Evolutionary conservation across 2,113 vertebrate species (phyloP).

Genomic region (Spheniscus mendiculus): DNA sequence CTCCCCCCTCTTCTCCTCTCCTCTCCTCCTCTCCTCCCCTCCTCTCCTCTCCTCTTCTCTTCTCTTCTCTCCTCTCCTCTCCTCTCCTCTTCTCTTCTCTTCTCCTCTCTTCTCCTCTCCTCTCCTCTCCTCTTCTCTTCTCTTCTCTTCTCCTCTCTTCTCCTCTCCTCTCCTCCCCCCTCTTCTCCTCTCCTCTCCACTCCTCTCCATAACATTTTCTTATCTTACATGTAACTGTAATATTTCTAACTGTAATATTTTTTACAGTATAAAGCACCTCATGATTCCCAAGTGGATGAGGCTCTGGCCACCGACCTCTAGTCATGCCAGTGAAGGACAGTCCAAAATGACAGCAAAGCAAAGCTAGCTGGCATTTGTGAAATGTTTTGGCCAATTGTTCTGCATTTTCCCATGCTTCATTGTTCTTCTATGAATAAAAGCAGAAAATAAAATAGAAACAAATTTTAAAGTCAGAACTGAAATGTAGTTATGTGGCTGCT

Average conservation of each 20-base stretch:
- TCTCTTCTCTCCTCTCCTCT: neutral
- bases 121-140: neutral
- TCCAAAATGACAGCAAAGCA: neutral
- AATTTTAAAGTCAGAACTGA: neutral
- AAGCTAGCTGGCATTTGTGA: neutral
- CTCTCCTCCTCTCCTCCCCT: neutral
- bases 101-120: neutral
- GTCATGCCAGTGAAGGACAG: neutral
- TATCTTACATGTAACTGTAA: too few relatives aligned
- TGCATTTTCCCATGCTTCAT: neutral
- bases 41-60: too few relatives aligned
- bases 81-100: neutral
- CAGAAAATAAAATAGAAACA: neutral
- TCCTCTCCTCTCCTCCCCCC: too few relatives aligned
- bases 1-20: too few relatives aligned
- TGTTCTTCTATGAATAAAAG: neutral
- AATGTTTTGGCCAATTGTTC: neutral
- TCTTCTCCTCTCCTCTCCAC: neutral
- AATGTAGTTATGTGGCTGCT: neutral
- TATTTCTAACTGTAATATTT: neutral
- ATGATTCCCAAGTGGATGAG: neutral
- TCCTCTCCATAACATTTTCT: too few relatives aligned
- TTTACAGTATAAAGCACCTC: neutral
- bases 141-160: too few relatives aligned
- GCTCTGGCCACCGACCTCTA: neutral